Percentiles rank a stretch among this genome's conserved stretches.
Evolutionary conservation across 2,113 vertebrate genomes (phyloP).

Genomic region (Coptodon bakossiorum): DNA sequence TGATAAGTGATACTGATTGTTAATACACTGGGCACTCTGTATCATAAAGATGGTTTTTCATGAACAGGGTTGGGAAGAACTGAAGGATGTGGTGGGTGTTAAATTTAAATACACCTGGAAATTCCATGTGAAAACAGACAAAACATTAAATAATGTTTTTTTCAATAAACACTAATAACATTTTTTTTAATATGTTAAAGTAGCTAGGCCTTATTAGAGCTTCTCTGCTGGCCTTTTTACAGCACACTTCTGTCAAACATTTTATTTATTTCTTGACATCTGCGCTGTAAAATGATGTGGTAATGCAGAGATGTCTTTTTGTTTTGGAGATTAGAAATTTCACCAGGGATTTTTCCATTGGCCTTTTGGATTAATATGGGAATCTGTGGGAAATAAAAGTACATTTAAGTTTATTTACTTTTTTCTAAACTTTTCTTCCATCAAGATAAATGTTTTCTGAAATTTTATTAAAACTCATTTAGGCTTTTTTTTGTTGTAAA

Average conservation of each 20-base stretch:
- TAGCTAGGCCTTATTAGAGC: neutral
- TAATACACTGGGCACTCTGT: neutral
- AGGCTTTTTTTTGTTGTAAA: neutral
- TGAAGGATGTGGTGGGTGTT: neutral
- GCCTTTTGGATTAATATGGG: neutral
- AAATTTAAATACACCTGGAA: neutral
- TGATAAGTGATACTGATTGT: neutral
- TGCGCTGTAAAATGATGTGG: rapidly evolving
- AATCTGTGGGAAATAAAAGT: rapidly evolving
- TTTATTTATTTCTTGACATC: neutral
- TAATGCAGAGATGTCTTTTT: neutral
- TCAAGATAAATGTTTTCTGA: rapidly evolving
- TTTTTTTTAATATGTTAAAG: neutral
- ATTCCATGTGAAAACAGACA: neutral
- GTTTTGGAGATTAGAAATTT: neutral
- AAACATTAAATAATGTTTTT: rapidly evolving
- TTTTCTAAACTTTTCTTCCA: neutral
- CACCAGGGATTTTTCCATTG: neutral
- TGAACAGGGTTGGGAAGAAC: neutral
- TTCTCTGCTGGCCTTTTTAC: neutral
- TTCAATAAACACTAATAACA: neutral
- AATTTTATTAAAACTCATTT: neutral
- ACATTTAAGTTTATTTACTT: neutral
- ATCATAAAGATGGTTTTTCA: neutral
- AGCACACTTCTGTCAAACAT: neutral